These are phyloP conservation scores for Lepus townsendii DNA, from an alignment of 2,797 vertebrate genomes.

Conservation along the genomic window DNA sequence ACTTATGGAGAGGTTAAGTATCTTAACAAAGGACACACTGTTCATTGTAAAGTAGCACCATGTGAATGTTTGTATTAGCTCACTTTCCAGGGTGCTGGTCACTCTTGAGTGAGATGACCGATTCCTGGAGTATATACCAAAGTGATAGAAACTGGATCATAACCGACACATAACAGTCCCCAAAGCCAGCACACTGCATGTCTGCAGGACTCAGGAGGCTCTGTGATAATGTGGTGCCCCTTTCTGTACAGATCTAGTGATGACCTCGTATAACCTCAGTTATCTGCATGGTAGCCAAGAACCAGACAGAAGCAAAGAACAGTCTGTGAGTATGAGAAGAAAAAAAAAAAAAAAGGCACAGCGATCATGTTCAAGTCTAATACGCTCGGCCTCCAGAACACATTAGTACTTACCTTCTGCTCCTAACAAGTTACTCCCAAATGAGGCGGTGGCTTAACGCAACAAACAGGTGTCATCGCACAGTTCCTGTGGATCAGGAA, in stretches of 20 bases:
- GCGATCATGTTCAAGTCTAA: not conserved
- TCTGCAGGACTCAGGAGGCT: not conserved
- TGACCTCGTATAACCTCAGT: not conserved
- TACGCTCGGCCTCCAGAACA: not conserved
- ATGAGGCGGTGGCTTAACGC: not conserved
- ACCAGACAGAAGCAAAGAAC: not conserved
- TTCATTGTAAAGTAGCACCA: not conserved
- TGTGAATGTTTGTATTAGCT: not conserved
- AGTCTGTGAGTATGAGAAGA: not conserved
- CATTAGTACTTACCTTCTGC: not conserved
- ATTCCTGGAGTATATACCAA: not conserved
- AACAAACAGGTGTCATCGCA: not conserved
- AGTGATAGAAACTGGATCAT: not conserved
- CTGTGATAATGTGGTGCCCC: not conserved
- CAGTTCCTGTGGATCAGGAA: not conserved
- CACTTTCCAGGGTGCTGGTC: not conserved
- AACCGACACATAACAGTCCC: not conserved
- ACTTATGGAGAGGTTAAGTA: not conserved
- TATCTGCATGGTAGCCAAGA: not conserved
- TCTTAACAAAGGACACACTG: not conserved
- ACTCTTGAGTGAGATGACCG: not conserved
- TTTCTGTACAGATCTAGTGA: not conserved
- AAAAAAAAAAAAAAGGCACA: not conserved
- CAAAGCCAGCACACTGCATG: not conserved
- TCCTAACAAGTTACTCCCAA: not conserved